phyloP scores from a whole-genome alignment of 2,888 invertebrate species.

The Rotaria socialis region DNA sequence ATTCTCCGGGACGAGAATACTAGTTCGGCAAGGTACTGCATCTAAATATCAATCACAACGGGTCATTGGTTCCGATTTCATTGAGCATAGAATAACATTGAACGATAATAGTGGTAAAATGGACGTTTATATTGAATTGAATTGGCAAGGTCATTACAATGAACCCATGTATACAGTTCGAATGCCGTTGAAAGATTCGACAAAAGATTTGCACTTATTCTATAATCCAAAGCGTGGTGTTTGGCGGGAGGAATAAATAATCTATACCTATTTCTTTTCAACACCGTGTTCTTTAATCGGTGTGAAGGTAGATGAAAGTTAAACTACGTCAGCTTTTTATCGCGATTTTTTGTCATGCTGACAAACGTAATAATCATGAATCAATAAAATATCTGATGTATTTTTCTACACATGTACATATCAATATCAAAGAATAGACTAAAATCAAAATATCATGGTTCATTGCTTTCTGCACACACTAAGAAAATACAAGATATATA shows the following conservation, averaged over 20 bases:
- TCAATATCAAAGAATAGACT: no score
- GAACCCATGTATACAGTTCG: not conserved
- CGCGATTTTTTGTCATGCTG: no score
- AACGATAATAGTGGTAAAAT: not conserved
- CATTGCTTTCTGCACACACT: no score
- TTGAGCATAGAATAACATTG: not conserved
- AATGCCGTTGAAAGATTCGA: not conserved
- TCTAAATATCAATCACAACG: not conserved
- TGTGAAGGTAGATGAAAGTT: no score
- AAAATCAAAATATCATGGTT: no score
- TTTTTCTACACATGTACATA: no score
- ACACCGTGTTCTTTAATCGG: no score
- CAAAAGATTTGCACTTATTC: not conserved
- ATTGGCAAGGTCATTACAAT: slow-evolving; percentile 23
- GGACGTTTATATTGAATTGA: not conserved
- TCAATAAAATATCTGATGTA: no score
- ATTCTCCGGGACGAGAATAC: not conserved
- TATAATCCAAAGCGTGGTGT: not conserved
- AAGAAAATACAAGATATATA: no score
- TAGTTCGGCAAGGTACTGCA: not conserved
- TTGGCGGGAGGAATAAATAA: not conserved
- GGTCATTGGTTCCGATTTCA: not conserved
- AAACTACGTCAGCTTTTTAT: no score
- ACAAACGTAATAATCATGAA: no score
- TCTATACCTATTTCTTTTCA: no score